Base-by-base conservation (phyloP, 1,140 invertebrate species). In the Ganaspis sp. region DNA sequence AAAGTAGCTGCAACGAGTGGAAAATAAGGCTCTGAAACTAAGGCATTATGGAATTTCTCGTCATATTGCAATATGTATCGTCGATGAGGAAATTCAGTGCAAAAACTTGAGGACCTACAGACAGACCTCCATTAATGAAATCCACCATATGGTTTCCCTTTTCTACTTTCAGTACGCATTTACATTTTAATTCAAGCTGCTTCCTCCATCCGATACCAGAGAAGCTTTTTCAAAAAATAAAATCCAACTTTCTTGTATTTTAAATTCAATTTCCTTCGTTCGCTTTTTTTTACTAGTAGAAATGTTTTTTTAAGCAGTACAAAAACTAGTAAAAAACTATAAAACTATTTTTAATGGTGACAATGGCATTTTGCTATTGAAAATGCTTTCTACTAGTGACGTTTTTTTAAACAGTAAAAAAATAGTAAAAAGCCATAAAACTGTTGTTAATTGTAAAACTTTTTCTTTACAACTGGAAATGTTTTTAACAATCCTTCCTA, bases 121-220 rank as follows among this genome's bases (percentile, higher is more conserved):
- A 77, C 75, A 42, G 17, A 38, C 77, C 78, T 76, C 76, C 78
- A 75, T 78, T 82, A 82, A 82, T 80, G 81, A 80, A 82, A 82
- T 78, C 75, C 81, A 26, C 78, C 81, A 82, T 82, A 78, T 82
- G 81, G 79, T 78, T 78, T 73, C 81, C 79, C 76, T 80, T 82
- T 82, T 78, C 79, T 75, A 72, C 74, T 74, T 79, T 79, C 77
- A 42, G 73, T 69, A 73, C 74, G 72, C 78, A 80, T 80, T 82
- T 82, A 29, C 54, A 58, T 58, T 58, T 58, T 58, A 58, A 58
- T 58, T 58, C 54, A 58, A 58, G 26, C 21, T 58, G 54, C 54
- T 26, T 58, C 21, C 54, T 26, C 54, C 54, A 58, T 58, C 54
- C 19, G 54, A 58, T 58, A 26, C 9, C 11, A 11, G 9, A 29